These are phyloP conservation scores for Vollenhovia emeryi DNA, from an alignment of 1,140 invertebrate genomes.

Conservation along the genomic window DNA sequence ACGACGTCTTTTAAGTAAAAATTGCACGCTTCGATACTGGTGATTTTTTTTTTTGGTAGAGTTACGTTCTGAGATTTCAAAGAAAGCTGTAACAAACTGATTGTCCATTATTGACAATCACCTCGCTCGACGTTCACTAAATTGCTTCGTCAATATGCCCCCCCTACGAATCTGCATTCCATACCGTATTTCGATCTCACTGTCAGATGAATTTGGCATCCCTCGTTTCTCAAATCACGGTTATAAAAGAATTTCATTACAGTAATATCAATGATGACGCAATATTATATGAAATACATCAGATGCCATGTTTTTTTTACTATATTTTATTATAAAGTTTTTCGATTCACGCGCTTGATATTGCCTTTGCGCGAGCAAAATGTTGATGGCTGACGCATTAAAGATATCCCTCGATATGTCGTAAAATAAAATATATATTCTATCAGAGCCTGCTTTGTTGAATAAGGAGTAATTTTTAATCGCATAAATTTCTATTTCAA, in stretches of 20 bases:
- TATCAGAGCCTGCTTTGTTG: background rate
- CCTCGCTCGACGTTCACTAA: conserved; percentile 2
- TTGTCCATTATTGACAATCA: background rate
- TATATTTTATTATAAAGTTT: background rate
- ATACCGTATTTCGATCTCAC: background rate
- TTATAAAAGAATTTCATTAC: background rate
- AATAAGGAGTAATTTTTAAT: conserved; percentile 9
- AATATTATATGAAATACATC: background rate
- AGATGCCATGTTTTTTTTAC: background rate
- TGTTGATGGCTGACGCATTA: background rate
- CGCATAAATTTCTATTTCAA: conserved; percentile 7
- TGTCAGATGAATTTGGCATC: background rate
- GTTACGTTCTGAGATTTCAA: background rate
- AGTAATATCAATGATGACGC: background rate
- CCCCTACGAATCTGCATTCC: background rate
- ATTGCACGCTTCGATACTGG: background rate
- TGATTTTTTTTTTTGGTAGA: too few species aligned
- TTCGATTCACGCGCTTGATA: background rate
- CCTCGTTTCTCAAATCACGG: background rate
- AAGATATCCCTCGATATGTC: background rate
- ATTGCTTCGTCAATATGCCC: conserved; percentile 18
- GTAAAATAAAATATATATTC: background rate
- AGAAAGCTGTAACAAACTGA: background rate
- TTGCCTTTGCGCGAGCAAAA: background rate
- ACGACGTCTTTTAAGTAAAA: background rate